Evolutionary conservation across 2,113 vertebrate genomes (phyloP), one percentile per base, ranked within the genome.

Genomic region (Pseudopodoces humilis): DNA sequence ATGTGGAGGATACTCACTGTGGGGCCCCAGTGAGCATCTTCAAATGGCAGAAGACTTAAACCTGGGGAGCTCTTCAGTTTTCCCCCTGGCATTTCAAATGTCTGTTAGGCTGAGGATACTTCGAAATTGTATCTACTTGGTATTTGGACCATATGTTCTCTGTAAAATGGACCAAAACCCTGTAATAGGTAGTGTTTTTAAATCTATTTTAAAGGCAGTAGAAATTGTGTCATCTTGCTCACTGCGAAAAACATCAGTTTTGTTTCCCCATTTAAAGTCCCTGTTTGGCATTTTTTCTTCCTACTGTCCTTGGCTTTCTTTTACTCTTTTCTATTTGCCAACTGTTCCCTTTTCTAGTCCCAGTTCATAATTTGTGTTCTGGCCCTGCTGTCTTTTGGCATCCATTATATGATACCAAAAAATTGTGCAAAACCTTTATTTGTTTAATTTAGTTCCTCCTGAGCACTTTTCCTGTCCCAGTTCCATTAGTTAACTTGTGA

Each of bases 121-220:
- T 95, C 78, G 35, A 68, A 21, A 60, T 41, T 59, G 6, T 81
- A 63, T 77, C 59, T 90, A 19, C 35, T 67, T 83, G 75, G 69
- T 83, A 47, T 59, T 91, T 85, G 46, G 50, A 64, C 49, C 69
- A 33, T 88, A 63, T 67, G 85, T 86, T 91, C 68, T 78, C 71
- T 90, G 76, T 64, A 74, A 92, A 92, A 74, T 18, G 68, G 68
- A 86, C 64, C 23, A 53, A 90, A 83, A 44, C 9, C 18, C 67
- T 89, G 21, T 43, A 65, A 76, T 50, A 83, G 92, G 53, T 52
- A 50, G 6, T 49, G 65, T 62, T 80, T 87, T 76, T 55, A 69
- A 80, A 68, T 94, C 79, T 76, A 11, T 94, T 88, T 95, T 76
- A 89, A 94, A 87, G 41, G 22, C 72, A 58, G 63, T 44, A 58